These are phyloP conservation scores for Athripsodes cinereus DNA, from an alignment of 2,888 invertebrate genomes.

Conservation along the genomic window DNA sequence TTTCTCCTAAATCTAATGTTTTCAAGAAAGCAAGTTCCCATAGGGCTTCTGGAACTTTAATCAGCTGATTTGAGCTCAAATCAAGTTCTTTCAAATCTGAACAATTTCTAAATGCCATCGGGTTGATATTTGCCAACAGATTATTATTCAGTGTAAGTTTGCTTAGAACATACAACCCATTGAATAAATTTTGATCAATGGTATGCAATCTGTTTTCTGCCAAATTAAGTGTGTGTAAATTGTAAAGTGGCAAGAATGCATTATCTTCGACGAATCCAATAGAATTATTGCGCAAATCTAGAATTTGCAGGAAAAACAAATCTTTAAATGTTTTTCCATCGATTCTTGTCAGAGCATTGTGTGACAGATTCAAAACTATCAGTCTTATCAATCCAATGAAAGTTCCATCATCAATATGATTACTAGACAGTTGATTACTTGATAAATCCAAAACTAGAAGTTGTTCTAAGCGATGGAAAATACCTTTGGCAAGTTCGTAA, in stretches of 20 bases:
- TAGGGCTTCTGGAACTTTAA: slow-evolving; percentile 75
- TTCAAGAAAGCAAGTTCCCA: slow-evolving; percentile 77
- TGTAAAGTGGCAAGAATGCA: slow-evolving; percentile 81
- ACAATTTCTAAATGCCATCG: slow-evolving; percentile 80
- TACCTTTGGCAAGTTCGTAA: slow-evolving; percentile 72
- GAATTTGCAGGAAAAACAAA: slow-evolving; percentile 76
- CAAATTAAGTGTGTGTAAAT: slow-evolving; percentile 82
- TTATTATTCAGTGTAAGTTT: slow-evolving; percentile 84
- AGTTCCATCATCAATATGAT: slow-evolving; percentile 77
- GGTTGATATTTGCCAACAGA: slow-evolving; percentile 70
- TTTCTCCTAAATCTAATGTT: slow-evolving; percentile 87
- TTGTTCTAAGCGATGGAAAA: slow-evolving; percentile 79
- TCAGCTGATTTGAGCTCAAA: slow-evolving; percentile 78
- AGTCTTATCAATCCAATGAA: slow-evolving; percentile 79
- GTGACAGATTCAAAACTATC: slow-evolving; percentile 78
- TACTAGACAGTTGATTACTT: slow-evolving; percentile 78
- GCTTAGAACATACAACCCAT: slow-evolving; percentile 75
- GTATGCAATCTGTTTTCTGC: slow-evolving; percentile 82
- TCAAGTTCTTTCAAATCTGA: slow-evolving; percentile 84
- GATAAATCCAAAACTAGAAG: slow-evolving; percentile 78
- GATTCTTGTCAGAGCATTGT: slow-evolving; percentile 78
- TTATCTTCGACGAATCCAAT: slow-evolving; percentile 85
- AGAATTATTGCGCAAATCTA: slow-evolving; percentile 80
- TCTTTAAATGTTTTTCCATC: slow-evolving; percentile 83
- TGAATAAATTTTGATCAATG: slow-evolving; percentile 74